Conservation (phyloP, 1,140 invertebrate genomes). For the Calliphora vicina region DNA sequence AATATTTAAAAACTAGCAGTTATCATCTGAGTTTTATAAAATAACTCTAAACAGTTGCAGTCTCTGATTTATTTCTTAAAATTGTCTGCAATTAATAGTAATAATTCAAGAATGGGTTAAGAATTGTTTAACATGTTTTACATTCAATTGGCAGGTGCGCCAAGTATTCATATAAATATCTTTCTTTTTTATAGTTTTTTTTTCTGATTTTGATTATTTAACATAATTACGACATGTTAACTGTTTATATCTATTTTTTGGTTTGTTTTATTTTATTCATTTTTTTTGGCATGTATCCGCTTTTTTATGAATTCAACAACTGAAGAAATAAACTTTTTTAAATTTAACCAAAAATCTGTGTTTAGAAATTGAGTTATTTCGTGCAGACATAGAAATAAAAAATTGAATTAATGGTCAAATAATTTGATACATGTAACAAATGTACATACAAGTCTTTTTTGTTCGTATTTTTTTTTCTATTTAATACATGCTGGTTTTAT, state of each 20-base stretch:
- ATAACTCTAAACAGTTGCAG: too few relatives aligned
- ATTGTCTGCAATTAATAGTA: too few relatives aligned
- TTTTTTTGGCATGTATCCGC: background rate
- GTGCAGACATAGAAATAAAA: background rate
- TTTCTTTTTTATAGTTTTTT: background rate
- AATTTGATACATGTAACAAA: background rate
- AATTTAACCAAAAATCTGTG: too few relatives aligned
- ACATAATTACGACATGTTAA: slow-evolving; percentile 10
- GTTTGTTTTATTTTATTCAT: background rate
- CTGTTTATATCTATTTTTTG: background rate
- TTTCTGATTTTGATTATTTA: background rate
- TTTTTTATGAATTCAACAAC: background rate
- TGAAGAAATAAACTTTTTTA: background rate
- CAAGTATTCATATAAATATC: background rate
- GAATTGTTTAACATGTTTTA: background rate
- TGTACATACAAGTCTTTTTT: too few relatives aligned
- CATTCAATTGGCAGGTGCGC: slow-evolving; percentile 15
- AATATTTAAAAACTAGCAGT: too few relatives aligned
- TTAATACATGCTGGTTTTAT: too few relatives aligned
- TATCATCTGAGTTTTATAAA: too few relatives aligned
- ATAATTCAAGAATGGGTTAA: background rate
- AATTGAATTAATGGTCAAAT: background rate
- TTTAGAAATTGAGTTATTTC: background rate
- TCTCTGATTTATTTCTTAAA: too few relatives aligned
- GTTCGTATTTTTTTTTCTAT: too few relatives aligned